A percentile compares a stretch with the other conserved stretches of the same genome.
phyloP scores from a whole-genome alignment of 2,888 invertebrate genomes.

The Drosophila subsilvestris region DNA sequence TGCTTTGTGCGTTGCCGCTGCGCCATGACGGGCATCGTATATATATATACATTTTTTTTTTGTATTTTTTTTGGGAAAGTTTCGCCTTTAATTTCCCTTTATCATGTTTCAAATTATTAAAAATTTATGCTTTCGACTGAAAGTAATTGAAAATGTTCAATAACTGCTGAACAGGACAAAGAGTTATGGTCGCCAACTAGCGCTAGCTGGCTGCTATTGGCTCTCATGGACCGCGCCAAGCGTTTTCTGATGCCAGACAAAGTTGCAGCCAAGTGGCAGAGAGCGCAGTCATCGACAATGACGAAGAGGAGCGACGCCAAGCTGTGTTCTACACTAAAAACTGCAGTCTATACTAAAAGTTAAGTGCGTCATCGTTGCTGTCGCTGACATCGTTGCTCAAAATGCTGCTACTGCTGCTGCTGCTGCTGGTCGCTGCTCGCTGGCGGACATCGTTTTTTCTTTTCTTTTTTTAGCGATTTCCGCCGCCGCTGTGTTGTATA shows the following conservation, averaged over 20 bases:
- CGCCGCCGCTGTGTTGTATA: slow-evolving; percentile 46
- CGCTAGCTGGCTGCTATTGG: slow-evolving; percentile 15
- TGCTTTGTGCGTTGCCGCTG: slow-evolving; percentile 47
- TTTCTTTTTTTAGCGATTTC: slow-evolving; percentile 50
- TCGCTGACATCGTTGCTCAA: slow-evolving; percentile 49
- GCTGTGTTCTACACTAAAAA: slow-evolving; percentile 47
- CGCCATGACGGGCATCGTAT: slow-evolving; percentile 52
- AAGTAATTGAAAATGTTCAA: slow-evolving; percentile 80
- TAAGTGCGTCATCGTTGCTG: slow-evolving; percentile 58
- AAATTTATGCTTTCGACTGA: slow-evolving; percentile 80
- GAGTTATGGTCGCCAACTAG: slow-evolving; percentile 64
- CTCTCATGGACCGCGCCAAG: slow-evolving; percentile 4
- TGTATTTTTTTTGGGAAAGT: slow-evolving; percentile 61
- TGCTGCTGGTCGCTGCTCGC: slow-evolving; percentile 34
- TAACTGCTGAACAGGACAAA: slow-evolving; percentile 78
- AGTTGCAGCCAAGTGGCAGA: slow-evolving; percentile 67
- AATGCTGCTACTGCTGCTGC: slow-evolving; percentile 37
- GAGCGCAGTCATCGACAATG: slow-evolving; percentile 60
- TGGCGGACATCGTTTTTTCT: slow-evolving; percentile 28
- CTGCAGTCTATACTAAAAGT: slow-evolving; percentile 63
- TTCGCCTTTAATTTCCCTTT: slow-evolving; percentile 80
- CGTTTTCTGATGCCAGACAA: slow-evolving; percentile 58
- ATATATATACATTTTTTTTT: slow-evolving; percentile 5
- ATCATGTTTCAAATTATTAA: slow-evolving; percentile 80
- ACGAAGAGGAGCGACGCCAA: not conserved